Evolutionary conservation across 2,113 vertebrate genomes (phyloP), one percentile per base, ranked within the genome.

Genomic region (Butastur rufipennis): DNA sequence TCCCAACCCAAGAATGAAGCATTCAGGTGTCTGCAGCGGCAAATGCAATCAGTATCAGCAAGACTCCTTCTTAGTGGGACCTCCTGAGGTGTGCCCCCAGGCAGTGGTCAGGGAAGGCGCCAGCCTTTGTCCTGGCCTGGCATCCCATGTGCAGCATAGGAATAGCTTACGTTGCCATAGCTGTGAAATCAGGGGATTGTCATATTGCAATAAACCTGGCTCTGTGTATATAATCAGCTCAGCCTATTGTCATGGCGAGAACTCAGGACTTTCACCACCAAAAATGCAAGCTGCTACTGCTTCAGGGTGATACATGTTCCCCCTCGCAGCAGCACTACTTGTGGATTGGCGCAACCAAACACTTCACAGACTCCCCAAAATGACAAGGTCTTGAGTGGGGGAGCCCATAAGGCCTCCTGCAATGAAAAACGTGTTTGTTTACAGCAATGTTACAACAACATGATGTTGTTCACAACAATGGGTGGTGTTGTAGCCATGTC

Each of bases 81-180:
- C 19, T 80, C 53, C 86, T 29, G 23, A 89, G 47, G 16, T 19
- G 18, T 58, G 20, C 4, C 13, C 34, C 34, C 56, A 58, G 32
- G 40, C 21, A 36, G 48, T 2, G 7, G 32, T 8, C 43, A 45
- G 23, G 14, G 25, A 65, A 16, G 29, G 23, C 0, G 0, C n/a
- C 47, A 55, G 53, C 34, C 32, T 56, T 75, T 23, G 22, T 16
- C 48, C 56, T 77, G 48, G n/a, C 40, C 55, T 55, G 47, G 22
- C 48, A 71, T 25, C 42, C 48, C 38, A 42, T 3, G 3, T 18
- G 16, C 38, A 59, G 58, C 73, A 73, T 3, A 67, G 52, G 34
- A 59, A 34, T 7, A 89, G n/a, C 26, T 80, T 66, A 42, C 19
- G 58, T 32, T 70, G 63, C 63, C 50, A 71, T 20, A 59, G 38